These are phyloP conservation scores for Steromphala cineraria DNA, from an alignment of 2,888 invertebrate genomes.

Conservation along the genomic window DNA sequence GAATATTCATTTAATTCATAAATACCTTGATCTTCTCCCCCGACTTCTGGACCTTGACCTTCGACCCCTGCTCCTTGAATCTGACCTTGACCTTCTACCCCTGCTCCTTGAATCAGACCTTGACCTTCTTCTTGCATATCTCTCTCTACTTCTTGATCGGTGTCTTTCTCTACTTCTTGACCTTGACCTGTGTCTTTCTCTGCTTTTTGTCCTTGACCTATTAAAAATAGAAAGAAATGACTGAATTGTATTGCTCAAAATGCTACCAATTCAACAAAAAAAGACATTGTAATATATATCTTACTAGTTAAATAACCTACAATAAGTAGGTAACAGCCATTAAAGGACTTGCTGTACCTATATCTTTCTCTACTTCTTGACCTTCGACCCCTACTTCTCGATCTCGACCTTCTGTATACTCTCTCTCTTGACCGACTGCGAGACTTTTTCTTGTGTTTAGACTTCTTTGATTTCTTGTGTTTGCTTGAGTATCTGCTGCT, in stretches of 20 bases:
- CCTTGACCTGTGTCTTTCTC: neutral
- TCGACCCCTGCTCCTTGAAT: conserved; percentile 32
- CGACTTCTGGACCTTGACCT: conserved; percentile 41
- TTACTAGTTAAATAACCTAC: too few relatives aligned
- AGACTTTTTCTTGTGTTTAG: conserved; percentile 39
- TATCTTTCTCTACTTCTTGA: conserved; percentile 25
- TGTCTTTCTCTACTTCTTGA: conserved; percentile 3
- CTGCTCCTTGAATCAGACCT: conserved; percentile 23
- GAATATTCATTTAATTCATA: too few relatives aligned
- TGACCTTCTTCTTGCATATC: neutral
- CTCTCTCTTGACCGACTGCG: conserved; percentile 22
- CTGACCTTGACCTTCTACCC: conserved; percentile 32
- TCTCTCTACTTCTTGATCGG: conserved; percentile 29
- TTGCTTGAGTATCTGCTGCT: conserved; percentile 51
- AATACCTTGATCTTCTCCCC: conserved; percentile 39
- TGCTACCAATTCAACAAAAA: neutral
- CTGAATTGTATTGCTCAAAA: neutral
- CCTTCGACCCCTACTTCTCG: conserved; percentile 26
- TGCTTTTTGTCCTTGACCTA: conserved; percentile 12
- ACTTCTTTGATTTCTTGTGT: conserved; percentile 58
- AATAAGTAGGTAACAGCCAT: neutral
- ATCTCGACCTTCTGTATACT: neutral
- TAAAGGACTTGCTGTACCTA: neutral
- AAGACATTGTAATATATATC: too few relatives aligned
- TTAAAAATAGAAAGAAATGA: neutral